A percentile compares a stretch with the other conserved stretches of the same genome.
Evolutionary conservation across 2,113 vertebrate species (phyloP).

Genomic region (Dendropsophus ebraccatus): DNA sequence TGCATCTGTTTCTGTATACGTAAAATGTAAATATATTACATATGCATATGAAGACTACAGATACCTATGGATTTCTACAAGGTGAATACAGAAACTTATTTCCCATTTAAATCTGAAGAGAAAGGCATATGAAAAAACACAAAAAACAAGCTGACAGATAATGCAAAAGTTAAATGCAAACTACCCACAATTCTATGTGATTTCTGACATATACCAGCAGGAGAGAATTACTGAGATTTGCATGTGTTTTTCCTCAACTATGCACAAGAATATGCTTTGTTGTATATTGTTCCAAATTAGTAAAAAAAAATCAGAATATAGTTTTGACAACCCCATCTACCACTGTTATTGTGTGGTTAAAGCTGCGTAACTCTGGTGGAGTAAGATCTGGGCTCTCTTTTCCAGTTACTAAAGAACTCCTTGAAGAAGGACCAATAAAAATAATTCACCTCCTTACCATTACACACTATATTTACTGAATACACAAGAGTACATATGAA

Average conservation of each 20-base stretch:
- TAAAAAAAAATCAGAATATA: not conserved
- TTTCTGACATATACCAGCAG: not conserved
- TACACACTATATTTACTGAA: too few relatives aligned
- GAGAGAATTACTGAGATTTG: conserved; percentile 6
- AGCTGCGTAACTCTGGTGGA: too few relatives aligned
- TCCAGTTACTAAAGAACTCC: too few relatives aligned
- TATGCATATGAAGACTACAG: too few relatives aligned
- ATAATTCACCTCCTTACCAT: too few relatives aligned
- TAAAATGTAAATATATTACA: too few relatives aligned
- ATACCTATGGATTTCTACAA: too few relatives aligned
- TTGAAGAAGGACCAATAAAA: too few relatives aligned
- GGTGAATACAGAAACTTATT: not conserved
- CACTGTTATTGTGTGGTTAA: too few relatives aligned
- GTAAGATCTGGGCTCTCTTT: too few relatives aligned
- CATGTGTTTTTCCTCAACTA: conserved; percentile 3
- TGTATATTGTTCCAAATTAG: not conserved
- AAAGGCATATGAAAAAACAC: not conserved
- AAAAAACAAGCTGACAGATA: not conserved
- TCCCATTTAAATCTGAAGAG: not conserved
- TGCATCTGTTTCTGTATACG: too few relatives aligned
- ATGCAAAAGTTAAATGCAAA: conserved; percentile 25
- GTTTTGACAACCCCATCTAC: not conserved
- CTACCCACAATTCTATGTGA: not conserved
- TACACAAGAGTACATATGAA: too few relatives aligned
- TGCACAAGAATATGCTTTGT: not conserved